phyloP scores from a whole-genome alignment of 1,140 invertebrate species.

The Bradynema listronoti region DNA sequence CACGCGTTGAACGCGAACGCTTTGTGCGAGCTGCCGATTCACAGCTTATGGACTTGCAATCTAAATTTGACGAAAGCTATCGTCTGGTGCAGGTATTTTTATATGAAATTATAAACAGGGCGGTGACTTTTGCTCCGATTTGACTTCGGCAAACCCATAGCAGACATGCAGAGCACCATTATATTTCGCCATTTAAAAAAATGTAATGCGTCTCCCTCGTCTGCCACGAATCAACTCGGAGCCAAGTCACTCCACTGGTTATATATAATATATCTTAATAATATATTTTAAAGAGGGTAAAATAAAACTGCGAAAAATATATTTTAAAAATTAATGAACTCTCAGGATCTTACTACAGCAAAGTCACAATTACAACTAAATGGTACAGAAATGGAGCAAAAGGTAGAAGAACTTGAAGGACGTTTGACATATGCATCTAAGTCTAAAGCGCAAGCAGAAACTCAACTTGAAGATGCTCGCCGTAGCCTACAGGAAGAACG shows the following conservation, averaged over 20 bases:
- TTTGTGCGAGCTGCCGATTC: conserved; percentile 33
- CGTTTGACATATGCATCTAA: conserved; percentile 39
- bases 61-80: conserved; percentile 38
- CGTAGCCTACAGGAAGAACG: conserved; percentile 39
- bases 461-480: conserved; percentile 45
- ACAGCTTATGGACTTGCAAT: conserved; percentile 38
- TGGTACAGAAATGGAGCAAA: conserved; percentile 30
- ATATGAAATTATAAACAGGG: no score
- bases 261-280: no score
- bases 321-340: conserved; percentile 10
- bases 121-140: no score
- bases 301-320: not conserved
- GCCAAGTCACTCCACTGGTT: no score
- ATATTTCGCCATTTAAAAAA: no score
- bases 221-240: no score
- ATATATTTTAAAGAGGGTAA: no score
- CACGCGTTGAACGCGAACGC: conserved; percentile 39
- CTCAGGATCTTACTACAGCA: conserved; percentile 27
- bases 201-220: no score
- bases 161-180: no score
- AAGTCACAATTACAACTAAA: conserved; percentile 40
- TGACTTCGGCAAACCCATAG: no score
- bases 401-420: conserved; percentile 33
- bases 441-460: conserved; percentile 36
- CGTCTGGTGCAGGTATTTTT: conserved; percentile 35